These are phyloP conservation scores for Apodemia zela DNA, from an alignment of 2,888 invertebrate species.

Conservation along the genomic window DNA sequence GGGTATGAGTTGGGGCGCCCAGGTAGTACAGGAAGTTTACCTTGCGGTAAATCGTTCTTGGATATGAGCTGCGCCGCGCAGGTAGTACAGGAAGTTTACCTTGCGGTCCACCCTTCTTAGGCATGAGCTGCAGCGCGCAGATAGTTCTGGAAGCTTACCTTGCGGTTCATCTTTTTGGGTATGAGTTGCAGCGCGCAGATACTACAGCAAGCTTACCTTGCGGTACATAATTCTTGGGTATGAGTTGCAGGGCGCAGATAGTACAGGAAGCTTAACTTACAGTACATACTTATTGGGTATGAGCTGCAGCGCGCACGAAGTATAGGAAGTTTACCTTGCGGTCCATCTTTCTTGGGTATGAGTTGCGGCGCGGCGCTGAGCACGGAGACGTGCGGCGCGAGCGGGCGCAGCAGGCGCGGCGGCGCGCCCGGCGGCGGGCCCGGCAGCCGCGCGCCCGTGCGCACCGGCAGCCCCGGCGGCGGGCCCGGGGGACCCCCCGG, in stretches of 20 bases:
- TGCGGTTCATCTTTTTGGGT: too few species aligned
- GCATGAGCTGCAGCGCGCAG: slow-evolving; percentile 90
- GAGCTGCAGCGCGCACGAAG: too few species aligned
- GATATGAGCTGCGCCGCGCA: too few species aligned
- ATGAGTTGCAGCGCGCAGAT: slow-evolving; percentile 75
- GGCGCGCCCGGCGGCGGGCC: slow-evolving; percentile 84
- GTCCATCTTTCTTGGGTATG: slow-evolving; percentile 85
- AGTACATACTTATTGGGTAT: too few species aligned
- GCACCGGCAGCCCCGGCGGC: slow-evolving; percentile 59
- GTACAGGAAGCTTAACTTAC: too few species aligned
- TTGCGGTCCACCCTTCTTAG: slow-evolving; percentile 83
- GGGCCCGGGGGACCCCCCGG: slow-evolving; percentile 41
- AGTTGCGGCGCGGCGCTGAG: slow-evolving; percentile 91
- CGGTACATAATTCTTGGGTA: too few species aligned
- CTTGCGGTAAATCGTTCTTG: too few species aligned
- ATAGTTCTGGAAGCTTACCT: too few species aligned
- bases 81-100: slow-evolving; percentile 42
- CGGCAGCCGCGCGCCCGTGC: slow-evolving; percentile 74
- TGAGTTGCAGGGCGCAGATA: slow-evolving; percentile 71
- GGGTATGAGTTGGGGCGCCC: slow-evolving; percentile 64
- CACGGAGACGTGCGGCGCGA: slow-evolving; percentile 84
- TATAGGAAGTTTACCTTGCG: slow-evolving; percentile 67
- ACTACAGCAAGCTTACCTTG: too few species aligned
- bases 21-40: slow-evolving; percentile 40
- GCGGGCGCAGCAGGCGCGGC: slow-evolving; percentile 81